A percentile compares a stretch with the other conserved stretches of the same genome.
Evolutionary conservation across 1,140 invertebrate species (phyloP).

Genomic region (Heliconius nattereri): DNA sequence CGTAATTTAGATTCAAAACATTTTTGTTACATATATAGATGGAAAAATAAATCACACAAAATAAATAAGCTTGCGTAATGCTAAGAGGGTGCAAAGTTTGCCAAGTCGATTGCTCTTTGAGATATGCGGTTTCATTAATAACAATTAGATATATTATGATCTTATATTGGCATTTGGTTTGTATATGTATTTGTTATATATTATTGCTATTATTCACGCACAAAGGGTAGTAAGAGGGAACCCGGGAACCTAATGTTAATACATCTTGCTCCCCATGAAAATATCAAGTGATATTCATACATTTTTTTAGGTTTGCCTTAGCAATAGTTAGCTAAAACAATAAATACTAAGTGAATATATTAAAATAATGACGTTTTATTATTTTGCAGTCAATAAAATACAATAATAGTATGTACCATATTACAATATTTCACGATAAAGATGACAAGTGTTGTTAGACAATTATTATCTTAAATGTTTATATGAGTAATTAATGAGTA

Average conservation of each 20-base stretch:
- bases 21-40: slow-evolving; percentile 37
- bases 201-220: too few relatives aligned
- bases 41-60: slow-evolving; percentile 25
- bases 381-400: neutral
- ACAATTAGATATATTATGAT: neutral
- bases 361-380: neutral
- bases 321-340: too few relatives aligned
- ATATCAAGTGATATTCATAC: too few relatives aligned
- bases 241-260: too few relatives aligned
- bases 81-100: slow-evolving; percentile 14
- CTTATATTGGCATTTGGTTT: too few relatives aligned
- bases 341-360: neutral
- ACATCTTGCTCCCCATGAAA: too few relatives aligned
- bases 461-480: slow-evolving; percentile 40
- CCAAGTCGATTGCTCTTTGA: neutral
- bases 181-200: too few relatives aligned
- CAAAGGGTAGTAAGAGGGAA: too few relatives aligned
- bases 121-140: neutral
- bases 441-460: slow-evolving; percentile 51
- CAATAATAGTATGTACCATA: neutral
- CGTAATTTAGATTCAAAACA: slow-evolving; percentile 41
- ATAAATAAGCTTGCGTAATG: slow-evolving; percentile 27
- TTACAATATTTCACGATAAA: slow-evolving; percentile 25
- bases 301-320: too few relatives aligned
- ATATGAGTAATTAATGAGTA: slow-evolving; percentile 70